phyloP scores from a whole-genome alignment of 2,797 vertebrate species.

The Mycteria americana region DNA sequence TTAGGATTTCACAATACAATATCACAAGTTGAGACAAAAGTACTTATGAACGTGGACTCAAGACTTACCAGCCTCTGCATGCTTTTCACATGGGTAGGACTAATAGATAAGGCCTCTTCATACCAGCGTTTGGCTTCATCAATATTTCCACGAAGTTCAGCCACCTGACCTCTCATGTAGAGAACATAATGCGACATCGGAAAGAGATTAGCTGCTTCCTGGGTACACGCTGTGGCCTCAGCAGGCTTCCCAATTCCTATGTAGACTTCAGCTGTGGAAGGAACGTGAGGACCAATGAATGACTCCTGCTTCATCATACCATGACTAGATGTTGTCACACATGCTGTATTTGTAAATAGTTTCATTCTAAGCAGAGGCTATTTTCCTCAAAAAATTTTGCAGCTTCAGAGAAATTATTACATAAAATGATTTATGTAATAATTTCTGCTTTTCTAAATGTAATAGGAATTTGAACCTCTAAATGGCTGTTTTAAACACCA shows the following conservation, averaged over 20 bases:
- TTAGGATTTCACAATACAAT: background rate
- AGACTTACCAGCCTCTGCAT: slow-evolving; percentile 97
- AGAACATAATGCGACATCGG: slow-evolving; percentile 95
- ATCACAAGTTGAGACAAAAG: background rate
- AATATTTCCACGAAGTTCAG: slow-evolving; percentile 90
- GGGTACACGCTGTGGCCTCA: slow-evolving; percentile 94
- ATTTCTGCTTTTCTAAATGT: background rate
- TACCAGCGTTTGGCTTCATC: slow-evolving; percentile 98
- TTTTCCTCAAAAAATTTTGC: background rate
- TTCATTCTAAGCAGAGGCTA: background rate
- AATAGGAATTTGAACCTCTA: background rate
- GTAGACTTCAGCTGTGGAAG: slow-evolving; percentile 90
- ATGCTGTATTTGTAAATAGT: background rate
- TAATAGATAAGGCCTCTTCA: slow-evolving; percentile 97
- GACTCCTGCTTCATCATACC: background rate
- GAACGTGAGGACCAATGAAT: background rate
- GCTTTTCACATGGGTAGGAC: slow-evolving; percentile 96
- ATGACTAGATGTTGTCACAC: background rate
- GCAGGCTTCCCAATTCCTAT: slow-evolving; percentile 93
- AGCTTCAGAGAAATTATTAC: background rate
- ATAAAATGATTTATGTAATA: too few relatives aligned
- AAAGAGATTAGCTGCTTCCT: slow-evolving; percentile 96
- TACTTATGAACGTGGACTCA: fast-evolving
- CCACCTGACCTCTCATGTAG: slow-evolving; percentile 94
- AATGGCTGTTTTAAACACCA: background rate